phyloP scores from a whole-genome alignment of 2,797 vertebrate genomes.

The Scolopax bukidnonensis region DNA sequence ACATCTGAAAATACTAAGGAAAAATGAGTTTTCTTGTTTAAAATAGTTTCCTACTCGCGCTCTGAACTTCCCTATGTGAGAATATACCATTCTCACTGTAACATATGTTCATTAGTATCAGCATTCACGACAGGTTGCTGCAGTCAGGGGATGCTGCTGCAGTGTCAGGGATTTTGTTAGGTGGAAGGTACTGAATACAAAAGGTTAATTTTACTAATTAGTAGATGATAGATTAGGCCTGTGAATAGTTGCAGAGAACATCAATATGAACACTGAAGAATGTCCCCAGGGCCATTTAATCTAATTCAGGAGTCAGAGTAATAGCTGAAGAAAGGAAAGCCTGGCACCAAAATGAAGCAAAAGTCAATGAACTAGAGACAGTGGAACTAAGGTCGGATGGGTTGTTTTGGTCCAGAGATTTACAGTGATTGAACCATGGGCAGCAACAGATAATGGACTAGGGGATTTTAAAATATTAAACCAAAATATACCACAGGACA shows the following conservation, averaged over 20 bases:
- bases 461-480: conserved; percentile 11
- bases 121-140: neutral
- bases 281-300: conserved; percentile 36
- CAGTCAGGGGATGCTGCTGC: conserved; percentile 16
- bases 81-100: neutral
- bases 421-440: neutral
- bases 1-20: neutral
- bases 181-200: conserved; percentile 28
- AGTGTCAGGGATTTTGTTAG: conserved; percentile 37
- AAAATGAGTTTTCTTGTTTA: neutral
- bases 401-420: conserved; percentile 25
- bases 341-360: conserved; percentile 30
- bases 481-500: neutral
- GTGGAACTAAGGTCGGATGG: neutral
- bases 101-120: neutral
- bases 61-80: neutral
- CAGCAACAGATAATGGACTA: neutral
- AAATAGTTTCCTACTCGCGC: neutral
- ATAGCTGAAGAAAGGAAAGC: conserved; percentile 44
- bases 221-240: conserved; percentile 58
- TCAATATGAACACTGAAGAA: conserved; percentile 45
- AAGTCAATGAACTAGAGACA: conserved; percentile 40
- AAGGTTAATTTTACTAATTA: conserved; percentile 70
- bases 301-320: conserved; percentile 42
- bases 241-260: conserved; percentile 31